Evolutionary conservation across 2,113 vertebrate species (phyloP).

Genomic region (Elaphurus davidianus): DNA sequence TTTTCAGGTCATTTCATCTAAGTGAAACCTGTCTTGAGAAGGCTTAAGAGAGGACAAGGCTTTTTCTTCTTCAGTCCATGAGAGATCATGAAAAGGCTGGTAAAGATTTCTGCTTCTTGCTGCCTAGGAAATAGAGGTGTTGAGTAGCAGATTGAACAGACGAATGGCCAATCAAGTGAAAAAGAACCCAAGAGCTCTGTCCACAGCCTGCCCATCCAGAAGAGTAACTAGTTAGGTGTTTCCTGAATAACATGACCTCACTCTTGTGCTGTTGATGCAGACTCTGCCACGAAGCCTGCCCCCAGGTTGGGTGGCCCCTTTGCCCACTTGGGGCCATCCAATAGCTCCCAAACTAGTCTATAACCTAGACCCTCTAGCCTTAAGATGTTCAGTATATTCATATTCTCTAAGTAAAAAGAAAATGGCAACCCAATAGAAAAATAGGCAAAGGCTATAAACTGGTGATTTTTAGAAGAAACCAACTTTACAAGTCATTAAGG

Average conservation of each 20-base stretch:
- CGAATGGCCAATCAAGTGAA: background rate
- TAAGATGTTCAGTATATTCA: background rate
- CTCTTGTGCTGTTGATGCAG: background rate
- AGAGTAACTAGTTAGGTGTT: background rate
- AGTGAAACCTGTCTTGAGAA: conserved; percentile 4
- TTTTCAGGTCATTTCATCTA: background rate
- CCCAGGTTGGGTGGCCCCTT: background rate
- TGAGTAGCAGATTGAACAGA: background rate
- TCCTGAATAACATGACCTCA: background rate
- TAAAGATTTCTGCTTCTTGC: background rate
- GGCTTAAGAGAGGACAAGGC: background rate
- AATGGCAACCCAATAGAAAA: background rate
- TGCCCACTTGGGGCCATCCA: background rate
- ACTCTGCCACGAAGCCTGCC: background rate
- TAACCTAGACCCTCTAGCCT: background rate
- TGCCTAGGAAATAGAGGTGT: background rate
- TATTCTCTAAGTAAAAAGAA: background rate
- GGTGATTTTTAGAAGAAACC: background rate
- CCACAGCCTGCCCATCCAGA: background rate
- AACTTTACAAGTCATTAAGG: background rate
- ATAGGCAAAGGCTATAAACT: background rate
- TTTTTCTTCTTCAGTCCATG: background rate
- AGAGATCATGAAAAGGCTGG: background rate
- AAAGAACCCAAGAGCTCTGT: background rate
- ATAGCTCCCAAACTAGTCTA: background rate